Evolutionary conservation across 2,888 invertebrate species (phyloP).

Genomic region (Phyllotreta cruciferae): DNA sequence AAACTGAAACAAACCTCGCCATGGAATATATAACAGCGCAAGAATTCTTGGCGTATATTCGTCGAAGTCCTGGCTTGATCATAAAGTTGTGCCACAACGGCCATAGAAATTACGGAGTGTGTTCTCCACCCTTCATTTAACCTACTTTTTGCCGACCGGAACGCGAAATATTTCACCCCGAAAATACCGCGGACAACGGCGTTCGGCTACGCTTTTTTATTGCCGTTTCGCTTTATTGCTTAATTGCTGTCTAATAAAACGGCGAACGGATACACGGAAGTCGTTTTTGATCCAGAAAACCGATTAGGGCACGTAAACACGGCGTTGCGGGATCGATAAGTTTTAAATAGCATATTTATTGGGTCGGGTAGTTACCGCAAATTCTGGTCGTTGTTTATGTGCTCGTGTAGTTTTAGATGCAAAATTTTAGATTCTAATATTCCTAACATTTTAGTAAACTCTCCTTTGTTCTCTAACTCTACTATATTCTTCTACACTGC

Average conservation of each 20-base stretch:
- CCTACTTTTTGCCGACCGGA: conserved; percentile 16
- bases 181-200: conserved; percentile 16
- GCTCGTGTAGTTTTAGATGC: no score
- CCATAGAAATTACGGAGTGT: conserved; percentile 25
- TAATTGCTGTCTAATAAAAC: conserved; percentile 20
- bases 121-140: conserved; percentile 22
- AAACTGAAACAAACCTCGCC: conserved; percentile 1
- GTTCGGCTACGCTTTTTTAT: conserved; percentile 16
- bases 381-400: no score
- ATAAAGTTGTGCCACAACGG: conserved; percentile 24
- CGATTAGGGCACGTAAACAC: conserved; percentile 1
- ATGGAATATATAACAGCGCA: no score
- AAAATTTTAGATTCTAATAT: no score
- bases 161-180: conserved; percentile 20
- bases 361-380: no score
- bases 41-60: conserved; percentile 11
- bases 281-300: conserved; percentile 9
- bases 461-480: no score
- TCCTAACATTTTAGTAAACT: no score
- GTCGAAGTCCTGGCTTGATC: conserved; percentile 5
- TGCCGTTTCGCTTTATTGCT: conserved; percentile 15
- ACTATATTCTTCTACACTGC: no score
- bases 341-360: no score
- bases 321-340: not conserved
- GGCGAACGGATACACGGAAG: conserved; percentile 1